Percentiles rank a stretch among this genome's conserved stretches.
Evolutionary conservation across 2,888 invertebrate species (phyloP).

Genomic region (Folsomia manolachei): DNA sequence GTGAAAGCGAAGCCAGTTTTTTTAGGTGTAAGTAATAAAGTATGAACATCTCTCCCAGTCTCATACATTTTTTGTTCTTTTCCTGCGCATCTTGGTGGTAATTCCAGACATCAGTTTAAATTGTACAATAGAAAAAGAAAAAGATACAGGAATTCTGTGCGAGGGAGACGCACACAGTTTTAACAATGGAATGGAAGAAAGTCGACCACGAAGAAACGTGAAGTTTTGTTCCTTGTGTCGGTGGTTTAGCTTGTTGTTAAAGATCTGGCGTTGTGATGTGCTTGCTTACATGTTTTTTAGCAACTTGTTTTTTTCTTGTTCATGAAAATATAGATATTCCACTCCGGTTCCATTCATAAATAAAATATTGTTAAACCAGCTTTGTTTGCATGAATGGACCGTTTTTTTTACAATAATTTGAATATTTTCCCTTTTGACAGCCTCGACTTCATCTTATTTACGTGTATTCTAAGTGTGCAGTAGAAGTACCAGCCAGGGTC

Average conservation of each 20-base stretch:
- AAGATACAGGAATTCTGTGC: not conserved
- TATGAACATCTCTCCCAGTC: not conserved
- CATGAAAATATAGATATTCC: not conserved
- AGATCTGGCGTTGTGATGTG: not conserved
- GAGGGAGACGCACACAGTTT: not conserved
- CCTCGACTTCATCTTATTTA: slow-evolving; percentile 6
- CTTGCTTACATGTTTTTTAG: too few species aligned
- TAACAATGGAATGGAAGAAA: slow-evolving; percentile 3
- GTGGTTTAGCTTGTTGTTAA: not conserved
- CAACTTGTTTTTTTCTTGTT: not conserved
- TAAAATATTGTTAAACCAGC: slow-evolving; percentile 15
- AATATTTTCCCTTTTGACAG: slow-evolving; percentile 20
- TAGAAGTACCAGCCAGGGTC: too few species aligned
- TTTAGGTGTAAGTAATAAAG: not conserved
- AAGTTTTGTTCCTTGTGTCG: not conserved
- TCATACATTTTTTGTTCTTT: not conserved
- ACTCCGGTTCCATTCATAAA: slow-evolving; percentile 28
- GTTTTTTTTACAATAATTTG: slow-evolving; percentile 17
- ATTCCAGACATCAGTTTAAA: slow-evolving; percentile 2
- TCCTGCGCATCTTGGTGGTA: not conserved
- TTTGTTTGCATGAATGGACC: slow-evolving; percentile 16
- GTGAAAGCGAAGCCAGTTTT: not conserved
- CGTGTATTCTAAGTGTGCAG: not conserved
- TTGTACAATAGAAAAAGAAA: not conserved
- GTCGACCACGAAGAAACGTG: slow-evolving; percentile 17